phyloP scores from a whole-genome alignment of 92 coral and sea anemone species.

The Epizoanthus fatuus region DNA sequence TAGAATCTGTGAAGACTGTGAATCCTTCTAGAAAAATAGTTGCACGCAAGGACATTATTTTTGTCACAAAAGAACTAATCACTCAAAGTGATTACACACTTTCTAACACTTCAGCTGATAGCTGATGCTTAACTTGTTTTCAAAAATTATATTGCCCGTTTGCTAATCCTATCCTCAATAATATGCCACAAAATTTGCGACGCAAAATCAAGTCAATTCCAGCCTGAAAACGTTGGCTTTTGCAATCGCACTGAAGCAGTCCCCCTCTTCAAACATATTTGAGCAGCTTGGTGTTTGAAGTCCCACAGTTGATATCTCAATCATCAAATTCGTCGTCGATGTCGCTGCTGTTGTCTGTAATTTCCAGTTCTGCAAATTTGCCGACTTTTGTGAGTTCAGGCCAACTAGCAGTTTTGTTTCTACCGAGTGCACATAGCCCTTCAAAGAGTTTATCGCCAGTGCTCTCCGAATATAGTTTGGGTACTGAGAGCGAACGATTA shows the following conservation, averaged over 20 bases:
- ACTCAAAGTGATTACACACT: too few species aligned
- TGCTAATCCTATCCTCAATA: neutral
- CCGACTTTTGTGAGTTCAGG: slow-evolving; percentile 26
- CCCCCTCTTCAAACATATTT: neutral
- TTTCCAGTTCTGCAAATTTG: slow-evolving; percentile 1
- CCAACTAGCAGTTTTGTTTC: slow-evolving; percentile 28
- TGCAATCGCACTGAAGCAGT: neutral
- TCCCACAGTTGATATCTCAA: neutral
- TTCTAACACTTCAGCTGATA: too few species aligned
- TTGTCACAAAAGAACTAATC: too few species aligned
- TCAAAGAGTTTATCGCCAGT: slow-evolving; percentile 4
- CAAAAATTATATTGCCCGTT: slow-evolving; percentile 3
- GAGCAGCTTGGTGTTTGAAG: neutral
- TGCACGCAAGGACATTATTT: too few species aligned
- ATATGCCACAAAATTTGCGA: neutral
- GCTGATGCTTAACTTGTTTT: neutral
- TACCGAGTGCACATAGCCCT: neutral
- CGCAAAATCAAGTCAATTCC: neutral
- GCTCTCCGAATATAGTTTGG: neutral
- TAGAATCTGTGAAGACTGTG: too few species aligned
- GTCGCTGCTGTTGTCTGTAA: slow-evolving; percentile 18
- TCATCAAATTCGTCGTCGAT: slow-evolving; percentile 10
- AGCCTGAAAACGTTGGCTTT: neutral
- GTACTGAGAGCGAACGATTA: slow-evolving; percentile 34
- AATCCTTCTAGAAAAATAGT: too few species aligned